Evolutionary conservation across 2,797 vertebrate species (phyloP), one percentile per base, ranked within the genome.

Genomic region (Microcaecilia unicolor): DNA sequence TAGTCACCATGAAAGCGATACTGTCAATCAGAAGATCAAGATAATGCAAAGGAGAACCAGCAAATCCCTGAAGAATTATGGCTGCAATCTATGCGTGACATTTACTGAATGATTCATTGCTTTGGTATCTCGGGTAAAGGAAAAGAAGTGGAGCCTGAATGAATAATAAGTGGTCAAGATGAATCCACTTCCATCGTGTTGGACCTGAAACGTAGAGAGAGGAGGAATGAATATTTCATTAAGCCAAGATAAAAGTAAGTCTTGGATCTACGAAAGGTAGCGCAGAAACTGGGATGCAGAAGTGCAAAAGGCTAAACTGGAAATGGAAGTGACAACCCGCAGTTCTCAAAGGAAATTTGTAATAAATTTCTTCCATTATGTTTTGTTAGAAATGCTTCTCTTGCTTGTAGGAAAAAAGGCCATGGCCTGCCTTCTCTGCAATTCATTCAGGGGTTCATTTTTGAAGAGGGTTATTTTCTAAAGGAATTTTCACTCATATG

Each of bases 21-120:
- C 22, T 64, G 37, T 43, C 42, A 56, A 30, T 53, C 52, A 63
- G 34, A 58, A 60, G 55, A 56, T 44, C 37, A 69, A 60, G 71
- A n/a, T n/a, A n/a, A 65, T 37, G 9, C 0, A 1, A n/a, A 0
- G 7, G 51, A 56, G 35, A 56, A 38, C 56, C 61, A 45, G 38
- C 25, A 27, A 34, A 31, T 7, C 36, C 21, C 21, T 47, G 22
- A 19, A 59, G 21, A 12, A 41, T 4, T 41, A 23, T 36, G 21
- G 6, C 31, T 16, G 33, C 3, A 27, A 26, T 3, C 10, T 41
- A 40, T 48, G 18, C 18, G 9, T 55, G 42, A 50, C 22, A 39
- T 19, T 29, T 58, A 28, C 25, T 60, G 30, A 61, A 40, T 63
- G 15, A 51, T 38, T 61, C 25, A 51, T 48, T 31, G 47, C 39